Conservation (phyloP, 2,797 vertebrate genomes). For the Molossus alvarezi region DNA sequence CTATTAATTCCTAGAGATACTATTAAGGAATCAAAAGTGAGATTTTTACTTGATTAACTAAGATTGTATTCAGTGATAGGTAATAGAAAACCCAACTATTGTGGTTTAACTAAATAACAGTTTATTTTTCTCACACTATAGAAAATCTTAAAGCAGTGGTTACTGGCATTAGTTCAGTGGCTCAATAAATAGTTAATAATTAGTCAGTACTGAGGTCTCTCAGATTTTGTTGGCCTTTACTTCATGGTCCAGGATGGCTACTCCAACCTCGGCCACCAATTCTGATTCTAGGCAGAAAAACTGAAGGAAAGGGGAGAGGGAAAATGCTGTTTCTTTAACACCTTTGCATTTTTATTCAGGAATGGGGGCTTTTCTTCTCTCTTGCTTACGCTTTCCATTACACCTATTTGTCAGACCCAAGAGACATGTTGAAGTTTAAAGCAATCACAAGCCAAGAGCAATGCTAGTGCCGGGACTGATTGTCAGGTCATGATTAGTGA, state of each 20-base stretch:
- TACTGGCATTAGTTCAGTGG: neutral
- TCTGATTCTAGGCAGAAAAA: neutral
- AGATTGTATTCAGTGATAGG: conserved; percentile 5
- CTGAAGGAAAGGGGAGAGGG: neutral
- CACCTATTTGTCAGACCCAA: neutral
- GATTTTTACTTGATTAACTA: conserved; percentile 17
- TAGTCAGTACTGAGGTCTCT: neutral
- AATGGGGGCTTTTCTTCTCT: neutral
- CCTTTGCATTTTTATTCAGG: neutral
- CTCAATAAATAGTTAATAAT: neutral
- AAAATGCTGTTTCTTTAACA: neutral
- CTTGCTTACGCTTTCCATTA: neutral
- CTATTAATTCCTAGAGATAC: neutral
- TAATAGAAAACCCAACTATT: neutral
- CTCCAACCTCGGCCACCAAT: neutral
- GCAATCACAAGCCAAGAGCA: neutral
- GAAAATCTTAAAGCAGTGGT: neutral
- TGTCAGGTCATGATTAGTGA: neutral
- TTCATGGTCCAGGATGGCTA: neutral
- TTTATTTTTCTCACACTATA: neutral
- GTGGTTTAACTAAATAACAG: neutral
- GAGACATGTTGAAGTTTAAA: neutral
- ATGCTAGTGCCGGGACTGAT: accelerated
- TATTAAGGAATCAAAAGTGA: neutral
- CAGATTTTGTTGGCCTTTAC: neutral